Conservation (phyloP, 1,140 invertebrate species). For the Aphaenogaster ashmeadi region DNA sequence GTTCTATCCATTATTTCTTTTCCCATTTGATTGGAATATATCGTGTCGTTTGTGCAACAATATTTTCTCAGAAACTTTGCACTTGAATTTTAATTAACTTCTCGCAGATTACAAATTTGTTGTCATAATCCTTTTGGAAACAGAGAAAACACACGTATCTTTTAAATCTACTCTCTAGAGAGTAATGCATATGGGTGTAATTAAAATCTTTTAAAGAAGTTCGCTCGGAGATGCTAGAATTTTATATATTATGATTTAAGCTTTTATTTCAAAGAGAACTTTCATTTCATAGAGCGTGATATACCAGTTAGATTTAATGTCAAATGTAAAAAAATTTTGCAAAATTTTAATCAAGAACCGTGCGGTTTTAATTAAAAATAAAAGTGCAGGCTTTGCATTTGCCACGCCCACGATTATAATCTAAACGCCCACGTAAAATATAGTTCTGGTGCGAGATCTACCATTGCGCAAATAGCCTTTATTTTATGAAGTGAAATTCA, state of each 20-base stretch:
- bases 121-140: not conserved
- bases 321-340: not conserved
- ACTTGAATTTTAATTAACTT: not conserved
- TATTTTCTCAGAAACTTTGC: conserved; percentile 9
- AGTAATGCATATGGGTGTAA: too few relatives aligned
- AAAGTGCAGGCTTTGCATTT: not conserved
- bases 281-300: conserved; percentile 4
- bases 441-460: not conserved
- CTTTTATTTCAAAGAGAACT: not conserved
- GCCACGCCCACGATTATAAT: not conserved
- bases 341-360: conserved; percentile 37
- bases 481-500: not conserved
- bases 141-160: not conserved
- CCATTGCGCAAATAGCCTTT: not conserved
- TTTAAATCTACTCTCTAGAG: too few relatives aligned
- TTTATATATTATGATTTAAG: not conserved
- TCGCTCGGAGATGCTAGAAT: not conserved
- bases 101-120: not conserved
- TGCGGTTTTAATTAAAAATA: conserved; percentile 19
- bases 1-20: not conserved
- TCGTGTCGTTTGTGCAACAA: not conserved
- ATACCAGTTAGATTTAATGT: conserved; percentile 1
- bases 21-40: not conserved
- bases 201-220: not conserved
- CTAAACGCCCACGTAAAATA: not conserved